These are phyloP conservation scores for Prolemur simus DNA, from an alignment of 2,113 vertebrate genomes.

Conservation along the genomic window DNA sequence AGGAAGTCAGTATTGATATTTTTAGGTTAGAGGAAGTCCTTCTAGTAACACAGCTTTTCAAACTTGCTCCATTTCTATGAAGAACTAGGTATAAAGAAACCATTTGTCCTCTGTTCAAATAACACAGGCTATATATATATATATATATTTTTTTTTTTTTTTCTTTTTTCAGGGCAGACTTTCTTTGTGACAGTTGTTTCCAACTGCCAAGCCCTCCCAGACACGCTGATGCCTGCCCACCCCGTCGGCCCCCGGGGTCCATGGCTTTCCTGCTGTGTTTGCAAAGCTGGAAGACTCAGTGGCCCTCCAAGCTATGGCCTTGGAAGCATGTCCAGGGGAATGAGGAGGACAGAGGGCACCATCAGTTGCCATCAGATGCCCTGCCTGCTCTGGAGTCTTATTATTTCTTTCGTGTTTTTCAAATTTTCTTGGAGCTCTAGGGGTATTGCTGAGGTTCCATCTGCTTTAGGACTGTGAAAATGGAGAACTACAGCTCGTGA, in stretches of 20 bases:
- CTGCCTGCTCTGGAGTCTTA: background rate
- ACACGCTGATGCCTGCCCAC: too few species aligned
- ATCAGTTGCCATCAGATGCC: background rate
- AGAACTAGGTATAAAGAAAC: background rate
- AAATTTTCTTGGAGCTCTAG: background rate
- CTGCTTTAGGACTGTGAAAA: background rate
- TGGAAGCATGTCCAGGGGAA: background rate
- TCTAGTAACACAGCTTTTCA: background rate
- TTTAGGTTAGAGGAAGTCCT: background rate
- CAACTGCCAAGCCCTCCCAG: background rate
- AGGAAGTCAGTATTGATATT: background rate
- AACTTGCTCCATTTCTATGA: background rate
- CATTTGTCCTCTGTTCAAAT: background rate
- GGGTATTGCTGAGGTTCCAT: background rate
- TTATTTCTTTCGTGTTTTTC: background rate
- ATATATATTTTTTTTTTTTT: background rate
- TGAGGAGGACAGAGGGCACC: too few species aligned
- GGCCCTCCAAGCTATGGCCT: background rate
- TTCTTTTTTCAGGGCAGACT: background rate
- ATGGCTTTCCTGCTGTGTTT: background rate
- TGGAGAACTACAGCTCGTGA: background rate
- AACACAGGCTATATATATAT: background rate
- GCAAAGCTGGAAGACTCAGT: background rate
- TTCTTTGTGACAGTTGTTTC: background rate
- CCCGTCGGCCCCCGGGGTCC: fast-evolving